Evolutionary conservation across 1,140 invertebrate genomes (phyloP).

Genomic region (Prorops nasuta): DNA sequence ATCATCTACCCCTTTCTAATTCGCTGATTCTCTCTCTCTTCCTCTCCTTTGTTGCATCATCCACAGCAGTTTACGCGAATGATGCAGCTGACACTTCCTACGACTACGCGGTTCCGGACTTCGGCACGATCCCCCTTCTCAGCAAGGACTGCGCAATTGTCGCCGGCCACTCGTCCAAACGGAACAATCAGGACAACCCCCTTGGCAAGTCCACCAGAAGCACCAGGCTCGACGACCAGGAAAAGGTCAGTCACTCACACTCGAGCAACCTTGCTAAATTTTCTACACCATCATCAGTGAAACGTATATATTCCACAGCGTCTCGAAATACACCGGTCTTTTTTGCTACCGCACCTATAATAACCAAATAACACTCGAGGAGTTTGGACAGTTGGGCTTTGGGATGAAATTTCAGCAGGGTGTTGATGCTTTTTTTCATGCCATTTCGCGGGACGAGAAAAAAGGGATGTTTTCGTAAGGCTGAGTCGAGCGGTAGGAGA

Average conservation of each 20-base stretch:
- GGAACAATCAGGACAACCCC: slow-evolving; percentile 53
- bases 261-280: no score
- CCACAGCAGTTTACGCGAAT: slow-evolving; percentile 51
- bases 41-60: slow-evolving; percentile 48
- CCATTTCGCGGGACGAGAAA: slow-evolving; percentile 9
- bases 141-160: slow-evolving; percentile 47
- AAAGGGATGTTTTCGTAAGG: not conserved
- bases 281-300: no score
- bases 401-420: slow-evolving; percentile 16
- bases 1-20: slow-evolving; percentile 13
- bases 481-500: not conserved
- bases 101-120: slow-evolving; percentile 76
- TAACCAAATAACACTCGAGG: no score
- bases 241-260: slow-evolving; percentile 49
- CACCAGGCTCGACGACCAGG: slow-evolving; percentile 52
- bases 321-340: no score
- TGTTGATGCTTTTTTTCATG: slow-evolving; percentile 12
- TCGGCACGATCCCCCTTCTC: slow-evolving; percentile 67
- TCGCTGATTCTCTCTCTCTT: not conserved
- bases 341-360: no score
- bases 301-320: no score
- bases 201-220: slow-evolving; percentile 54
- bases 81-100: slow-evolving; percentile 60
- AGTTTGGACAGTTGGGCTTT: no score
- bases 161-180: no score